phyloP scores from a whole-genome alignment of 2,888 invertebrate genomes.

The Ophion ellenae region DNA sequence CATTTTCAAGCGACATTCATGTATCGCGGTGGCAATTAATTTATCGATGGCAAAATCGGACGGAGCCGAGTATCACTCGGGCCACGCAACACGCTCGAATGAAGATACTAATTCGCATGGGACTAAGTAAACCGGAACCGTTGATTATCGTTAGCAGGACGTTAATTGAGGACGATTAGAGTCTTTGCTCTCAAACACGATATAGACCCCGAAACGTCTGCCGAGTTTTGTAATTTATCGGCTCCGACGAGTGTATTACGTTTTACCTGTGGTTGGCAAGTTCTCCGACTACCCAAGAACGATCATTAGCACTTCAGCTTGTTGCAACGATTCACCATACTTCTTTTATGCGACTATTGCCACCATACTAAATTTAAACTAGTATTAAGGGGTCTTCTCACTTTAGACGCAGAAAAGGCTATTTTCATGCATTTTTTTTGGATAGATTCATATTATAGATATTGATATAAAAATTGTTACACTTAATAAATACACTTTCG shows the following conservation, averaged over 20 bases:
- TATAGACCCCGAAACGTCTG: conserved; percentile 54
- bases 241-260: conserved; percentile 2
- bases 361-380: background rate
- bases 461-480: no score
- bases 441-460: no score
- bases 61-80: conserved; percentile 14
- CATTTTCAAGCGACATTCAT: conserved; percentile 42
- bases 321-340: background rate
- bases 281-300: conserved; percentile 3
- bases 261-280: background rate
- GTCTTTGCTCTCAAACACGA: conserved; percentile 48
- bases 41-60: conserved; percentile 11
- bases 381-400: no score
- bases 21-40: conserved; percentile 37
- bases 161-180: conserved; percentile 67
- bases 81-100: background rate
- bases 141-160: conserved; percentile 66
- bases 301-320: conserved; percentile 4
- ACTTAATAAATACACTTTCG: no score
- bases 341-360: background rate
- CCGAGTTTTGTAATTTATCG: conserved; percentile 51
- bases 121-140: conserved; percentile 12
- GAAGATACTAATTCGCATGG: conserved; percentile 49
- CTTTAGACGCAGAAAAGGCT: no score
- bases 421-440: no score